phyloP scores from a whole-genome alignment of 2,113 vertebrate species.

The Orthonyx spaldingii region DNA sequence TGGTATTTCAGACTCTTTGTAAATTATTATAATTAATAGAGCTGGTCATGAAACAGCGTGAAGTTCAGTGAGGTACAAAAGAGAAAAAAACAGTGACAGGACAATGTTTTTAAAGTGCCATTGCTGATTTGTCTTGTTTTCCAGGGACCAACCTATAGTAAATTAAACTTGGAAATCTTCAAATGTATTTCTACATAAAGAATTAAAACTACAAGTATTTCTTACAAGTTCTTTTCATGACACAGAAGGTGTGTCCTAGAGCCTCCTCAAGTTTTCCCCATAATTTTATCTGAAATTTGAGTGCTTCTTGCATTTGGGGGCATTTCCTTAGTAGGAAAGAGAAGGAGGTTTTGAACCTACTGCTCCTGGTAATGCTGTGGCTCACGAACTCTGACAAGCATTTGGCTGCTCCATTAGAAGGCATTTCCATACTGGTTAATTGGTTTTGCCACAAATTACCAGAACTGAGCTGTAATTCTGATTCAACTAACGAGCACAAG shows the following conservation, averaged over 20 bases:
- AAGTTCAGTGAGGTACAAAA: background rate
- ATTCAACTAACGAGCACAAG: background rate
- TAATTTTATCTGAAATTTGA: background rate
- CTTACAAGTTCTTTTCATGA: background rate
- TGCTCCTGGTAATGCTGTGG: background rate
- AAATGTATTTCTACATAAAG: background rate
- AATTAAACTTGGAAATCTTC: background rate
- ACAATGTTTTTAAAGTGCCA: background rate
- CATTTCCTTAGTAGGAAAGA: background rate
- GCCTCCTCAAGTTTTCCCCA: background rate
- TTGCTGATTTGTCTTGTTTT: background rate
- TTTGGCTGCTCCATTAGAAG: background rate
- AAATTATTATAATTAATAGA: background rate
- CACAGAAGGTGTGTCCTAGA: background rate
- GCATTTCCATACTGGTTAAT: background rate
- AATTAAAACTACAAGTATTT: background rate
- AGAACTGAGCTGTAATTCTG: background rate
- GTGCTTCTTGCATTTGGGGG: background rate
- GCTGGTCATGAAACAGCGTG: background rate
- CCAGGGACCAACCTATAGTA: background rate
- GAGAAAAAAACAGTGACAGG: background rate
- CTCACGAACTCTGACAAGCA: background rate
- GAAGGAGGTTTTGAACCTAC: background rate
- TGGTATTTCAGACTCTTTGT: background rate
- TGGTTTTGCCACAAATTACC: background rate